Evolutionary conservation across 2,888 invertebrate species (phyloP), one percentile per base, ranked within the genome.

Genomic region (Rhorus exstirpatorius): DNA sequence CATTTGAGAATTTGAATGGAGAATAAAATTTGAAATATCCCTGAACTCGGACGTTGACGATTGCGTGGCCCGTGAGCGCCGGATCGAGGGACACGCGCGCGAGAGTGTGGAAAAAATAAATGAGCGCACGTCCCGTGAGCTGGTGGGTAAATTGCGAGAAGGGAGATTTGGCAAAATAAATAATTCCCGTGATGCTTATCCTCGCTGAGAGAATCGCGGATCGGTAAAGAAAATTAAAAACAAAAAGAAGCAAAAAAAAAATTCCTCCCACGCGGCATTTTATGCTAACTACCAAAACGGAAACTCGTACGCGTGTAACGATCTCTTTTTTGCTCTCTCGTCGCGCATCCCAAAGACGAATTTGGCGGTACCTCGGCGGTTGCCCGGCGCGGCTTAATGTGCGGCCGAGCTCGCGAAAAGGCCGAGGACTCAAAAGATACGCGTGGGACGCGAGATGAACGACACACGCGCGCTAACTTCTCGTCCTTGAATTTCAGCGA

Each of bases 341-440:
- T 78, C 71, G 71, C 70, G 77, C 77, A 79, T 80, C 75, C 76
- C 51, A 60, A 77, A 83, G 81, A 84, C 83, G 74, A 81, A 80
- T 85, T 84, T 83, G 81, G 84, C 51, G 67, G 65, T 83, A 60
- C 71, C 41, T 17, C 71, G 17, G 44, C 24, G 4, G 67, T 38
- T n/a, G n/a, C n/a, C n/a, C n/a, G n/a, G n/a, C n/a, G n/a, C n/a
- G n/a, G n/a, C n/a, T n/a, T n/a, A n/a, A n/a, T 49, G 61, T 49
- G 71, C 74, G 65, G 74, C 75, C 72, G 72, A 67, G 49, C 3
- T n/a, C n/a, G n/a, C 26, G 1, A 63, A 70, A 67, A 77, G 79
- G 74, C 72, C 21, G 35, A 26, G 12, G 38, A 46, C 21, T n/a
- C 10, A 55, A 70, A 21, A 38, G n/a, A n/a, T n/a, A 44, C 46